These are phyloP conservation scores for Dorcus parallelipipedus DNA, from an alignment of 2,888 invertebrate species.

Conservation along the genomic window DNA sequence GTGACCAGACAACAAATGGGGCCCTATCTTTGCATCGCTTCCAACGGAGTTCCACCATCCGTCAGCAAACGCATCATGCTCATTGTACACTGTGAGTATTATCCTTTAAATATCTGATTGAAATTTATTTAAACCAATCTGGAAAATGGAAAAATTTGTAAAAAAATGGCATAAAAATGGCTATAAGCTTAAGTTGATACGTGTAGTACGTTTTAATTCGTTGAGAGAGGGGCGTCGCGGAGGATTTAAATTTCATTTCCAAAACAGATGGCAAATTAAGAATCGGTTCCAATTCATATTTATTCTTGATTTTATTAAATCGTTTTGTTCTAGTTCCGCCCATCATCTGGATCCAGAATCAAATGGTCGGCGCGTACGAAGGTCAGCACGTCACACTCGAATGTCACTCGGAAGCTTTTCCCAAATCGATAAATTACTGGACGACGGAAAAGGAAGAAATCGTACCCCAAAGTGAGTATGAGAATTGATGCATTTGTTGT, in stretches of 20 bases:
- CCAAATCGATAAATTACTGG: constrained; percentile 87
- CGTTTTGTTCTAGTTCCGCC: constrained; percentile 68
- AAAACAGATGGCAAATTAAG: too few relatives aligned
- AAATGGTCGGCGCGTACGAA: constrained; percentile 74
- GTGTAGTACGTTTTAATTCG: too few relatives aligned
- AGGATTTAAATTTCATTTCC: too few relatives aligned
- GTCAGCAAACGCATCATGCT: constrained; percentile 78
- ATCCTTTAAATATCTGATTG: too few relatives aligned
- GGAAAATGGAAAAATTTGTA: too few relatives aligned
- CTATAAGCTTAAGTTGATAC: too few relatives aligned
- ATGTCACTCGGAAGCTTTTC: constrained; percentile 81
- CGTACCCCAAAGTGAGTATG: constrained; percentile 66
- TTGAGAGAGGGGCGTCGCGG: too few relatives aligned
- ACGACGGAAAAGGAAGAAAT: constrained; percentile 72
- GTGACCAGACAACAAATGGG: constrained; percentile 75
- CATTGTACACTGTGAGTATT: constrained; percentile 75
- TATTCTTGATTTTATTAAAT: background rate
- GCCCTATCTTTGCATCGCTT: constrained; percentile 72
- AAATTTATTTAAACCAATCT: too few relatives aligned
- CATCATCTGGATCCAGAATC: constrained; percentile 80
- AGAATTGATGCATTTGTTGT: background rate
- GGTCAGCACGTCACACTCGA: constrained; percentile 73
- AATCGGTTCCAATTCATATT: too few relatives aligned
- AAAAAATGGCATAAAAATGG: too few relatives aligned
- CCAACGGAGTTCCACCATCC: constrained; percentile 77